phyloP scores from a whole-genome alignment of 2,888 invertebrate species.

The Mayetiola destructor region DNA sequence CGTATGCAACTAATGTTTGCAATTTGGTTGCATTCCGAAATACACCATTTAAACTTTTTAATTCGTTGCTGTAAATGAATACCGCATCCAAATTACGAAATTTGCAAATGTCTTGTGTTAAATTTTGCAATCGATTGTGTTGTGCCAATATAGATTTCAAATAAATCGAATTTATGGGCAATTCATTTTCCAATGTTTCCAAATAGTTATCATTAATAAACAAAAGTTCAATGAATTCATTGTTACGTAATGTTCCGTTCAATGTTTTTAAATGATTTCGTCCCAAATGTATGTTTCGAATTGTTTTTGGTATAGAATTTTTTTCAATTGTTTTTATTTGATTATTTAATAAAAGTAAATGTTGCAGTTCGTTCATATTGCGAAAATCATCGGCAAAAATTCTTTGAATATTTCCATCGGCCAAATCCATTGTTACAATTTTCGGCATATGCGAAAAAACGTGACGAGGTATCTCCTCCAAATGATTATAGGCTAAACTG shows the following conservation, averaged over 20 bases:
- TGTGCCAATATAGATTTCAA: slow-evolving; percentile 57
- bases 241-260: slow-evolving; percentile 61
- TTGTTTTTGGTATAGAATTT: slow-evolving; percentile 51
- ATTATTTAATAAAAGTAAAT: slow-evolving; percentile 60
- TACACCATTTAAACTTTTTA: slow-evolving; percentile 55
- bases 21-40: slow-evolving; percentile 53
- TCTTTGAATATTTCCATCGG: slow-evolving; percentile 60
- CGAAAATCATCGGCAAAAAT: slow-evolving; percentile 61
- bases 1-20: slow-evolving; percentile 50
- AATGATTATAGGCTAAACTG: slow-evolving; percentile 64
- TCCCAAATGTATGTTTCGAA: slow-evolving; percentile 58
- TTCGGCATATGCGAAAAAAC: slow-evolving; percentile 61
- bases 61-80: slow-evolving; percentile 56
- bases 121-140: slow-evolving; percentile 51
- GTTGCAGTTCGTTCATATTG: slow-evolving; percentile 51
- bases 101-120: slow-evolving; percentile 57
- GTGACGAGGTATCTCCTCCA: slow-evolving; percentile 60
- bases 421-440: slow-evolving; percentile 66
- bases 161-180: slow-evolving; percentile 50
- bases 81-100: slow-evolving; percentile 54
- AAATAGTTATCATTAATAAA: slow-evolving; percentile 65
- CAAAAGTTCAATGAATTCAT: slow-evolving; percentile 60
- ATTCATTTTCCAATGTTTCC: slow-evolving; percentile 56
- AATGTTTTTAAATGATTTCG: slow-evolving; percentile 55
- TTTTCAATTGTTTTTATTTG: slow-evolving; percentile 57